These are phyloP conservation scores for Bombus pascuorum DNA, from an alignment of 1,140 invertebrate species.

Conservation along the genomic window DNA sequence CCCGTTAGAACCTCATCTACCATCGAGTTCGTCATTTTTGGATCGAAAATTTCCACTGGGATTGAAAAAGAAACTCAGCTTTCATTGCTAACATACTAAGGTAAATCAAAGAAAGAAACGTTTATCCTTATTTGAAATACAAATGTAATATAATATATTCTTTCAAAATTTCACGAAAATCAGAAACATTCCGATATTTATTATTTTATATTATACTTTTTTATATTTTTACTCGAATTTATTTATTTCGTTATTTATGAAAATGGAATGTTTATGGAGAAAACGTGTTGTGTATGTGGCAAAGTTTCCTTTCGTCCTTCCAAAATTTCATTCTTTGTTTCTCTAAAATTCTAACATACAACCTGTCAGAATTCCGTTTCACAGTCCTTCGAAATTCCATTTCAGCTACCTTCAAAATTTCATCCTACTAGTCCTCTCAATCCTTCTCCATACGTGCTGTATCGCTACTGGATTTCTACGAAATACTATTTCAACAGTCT, in stretches of 20 bases:
- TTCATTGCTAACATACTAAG: neutral
- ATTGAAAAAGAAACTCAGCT: neutral
- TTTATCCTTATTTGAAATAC: neutral
- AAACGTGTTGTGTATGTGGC: too few species aligned
- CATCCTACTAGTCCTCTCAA: neutral
- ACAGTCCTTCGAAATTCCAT: neutral
- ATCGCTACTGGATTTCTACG: neutral
- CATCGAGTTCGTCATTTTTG: neutral
- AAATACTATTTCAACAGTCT: neutral
- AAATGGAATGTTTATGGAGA: neutral
- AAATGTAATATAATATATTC: neutral
- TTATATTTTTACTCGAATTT: neutral
- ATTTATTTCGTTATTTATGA: too few species aligned
- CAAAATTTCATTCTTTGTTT: neutral
- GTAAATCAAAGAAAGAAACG: neutral
- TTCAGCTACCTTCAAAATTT: conserved; percentile 13
- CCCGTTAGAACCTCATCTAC: neutral
- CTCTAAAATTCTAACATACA: neutral
- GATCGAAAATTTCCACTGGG: neutral
- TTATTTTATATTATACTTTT: neutral
- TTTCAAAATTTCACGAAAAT: neutral
- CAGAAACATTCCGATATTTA: neutral
- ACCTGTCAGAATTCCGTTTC: neutral
- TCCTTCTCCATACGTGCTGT: neutral
- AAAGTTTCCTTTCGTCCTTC: neutral